These are phyloP conservation scores for Microcebus tavaratra DNA, from an alignment of 2,113 vertebrate genomes.

Conservation along the genomic window DNA sequence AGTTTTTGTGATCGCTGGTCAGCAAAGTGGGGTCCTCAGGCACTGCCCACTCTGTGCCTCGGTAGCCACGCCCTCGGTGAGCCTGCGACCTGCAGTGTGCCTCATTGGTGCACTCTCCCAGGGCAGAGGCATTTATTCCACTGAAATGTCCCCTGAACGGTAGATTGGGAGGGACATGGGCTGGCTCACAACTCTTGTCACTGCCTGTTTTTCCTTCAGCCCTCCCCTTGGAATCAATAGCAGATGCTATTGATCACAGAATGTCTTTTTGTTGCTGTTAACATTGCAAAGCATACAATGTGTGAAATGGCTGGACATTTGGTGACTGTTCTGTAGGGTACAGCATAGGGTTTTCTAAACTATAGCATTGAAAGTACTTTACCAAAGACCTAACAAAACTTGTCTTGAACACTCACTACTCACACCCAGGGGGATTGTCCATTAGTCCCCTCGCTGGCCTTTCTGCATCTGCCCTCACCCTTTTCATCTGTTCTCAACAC, in stretches of 20 bases:
- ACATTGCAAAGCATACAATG: not conserved
- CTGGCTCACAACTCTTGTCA: not conserved
- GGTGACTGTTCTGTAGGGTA: not conserved
- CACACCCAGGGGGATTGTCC: not conserved
- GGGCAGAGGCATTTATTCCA: not conserved
- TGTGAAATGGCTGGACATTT: not conserved
- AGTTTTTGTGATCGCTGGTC: not conserved
- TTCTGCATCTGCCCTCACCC: not conserved
- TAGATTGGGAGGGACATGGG: not conserved
- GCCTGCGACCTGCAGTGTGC: rapidly evolving
- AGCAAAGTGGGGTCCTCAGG: not conserved
- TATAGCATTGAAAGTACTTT: not conserved
- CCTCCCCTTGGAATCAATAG: not conserved
- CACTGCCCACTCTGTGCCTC: rapidly evolving
- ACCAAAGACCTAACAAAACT: not conserved
- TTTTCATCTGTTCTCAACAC: not conserved
- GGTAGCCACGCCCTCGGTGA: not conserved
- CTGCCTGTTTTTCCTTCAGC: not conserved
- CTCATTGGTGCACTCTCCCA: rapidly evolving
- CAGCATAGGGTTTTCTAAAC: not conserved
- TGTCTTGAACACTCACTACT: not conserved
- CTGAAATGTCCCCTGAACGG: not conserved
- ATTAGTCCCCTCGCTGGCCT: not conserved
- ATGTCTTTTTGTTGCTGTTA: not conserved
- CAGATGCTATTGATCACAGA: not conserved